A percentile compares a stretch with the other conserved stretches of the same genome.
These are phyloP conservation scores for Drosophila mettleri DNA, from an alignment of 2,888 invertebrate genomes.

Conservation along the genomic window DNA sequence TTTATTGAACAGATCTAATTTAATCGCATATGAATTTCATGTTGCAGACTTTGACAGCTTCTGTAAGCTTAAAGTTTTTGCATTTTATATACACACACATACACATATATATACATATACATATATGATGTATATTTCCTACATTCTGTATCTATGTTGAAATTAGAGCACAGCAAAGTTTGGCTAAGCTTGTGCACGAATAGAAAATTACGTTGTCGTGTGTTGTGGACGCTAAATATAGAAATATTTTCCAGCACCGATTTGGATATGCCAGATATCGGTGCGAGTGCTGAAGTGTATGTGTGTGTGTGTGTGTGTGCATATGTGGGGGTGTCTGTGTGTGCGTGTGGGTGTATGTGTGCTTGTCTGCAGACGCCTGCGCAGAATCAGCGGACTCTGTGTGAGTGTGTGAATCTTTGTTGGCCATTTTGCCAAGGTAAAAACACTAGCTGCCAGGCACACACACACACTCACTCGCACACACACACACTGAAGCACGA, in stretches of 20 bases:
- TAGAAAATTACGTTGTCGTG: slow-evolving; percentile 24
- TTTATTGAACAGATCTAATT: not conserved
- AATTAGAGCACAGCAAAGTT: slow-evolving; percentile 44
- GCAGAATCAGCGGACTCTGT: slow-evolving; percentile 17
- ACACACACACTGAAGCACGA: slow-evolving; percentile 22
- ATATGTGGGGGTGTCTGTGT: slow-evolving; percentile 11
- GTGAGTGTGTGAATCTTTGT: slow-evolving; percentile 28
- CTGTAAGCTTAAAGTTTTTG: not conserved
- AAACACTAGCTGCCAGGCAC: slow-evolving; percentile 40
- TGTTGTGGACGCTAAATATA: slow-evolving; percentile 40
- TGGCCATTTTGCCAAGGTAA: slow-evolving; percentile 68
- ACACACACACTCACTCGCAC: slow-evolving; percentile 29
- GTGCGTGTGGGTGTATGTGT: not conserved
- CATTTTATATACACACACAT: not conserved
- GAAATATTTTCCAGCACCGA: slow-evolving; percentile 56
- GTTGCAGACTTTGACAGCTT: not conserved
- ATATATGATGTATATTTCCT: not conserved
- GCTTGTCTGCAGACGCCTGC: slow-evolving; percentile 36
- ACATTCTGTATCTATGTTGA: slow-evolving; percentile 6
- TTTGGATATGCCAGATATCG: slow-evolving; percentile 42
- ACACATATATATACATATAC: not conserved
- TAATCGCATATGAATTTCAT: too few relatives aligned
- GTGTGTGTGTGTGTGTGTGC: not conserved
- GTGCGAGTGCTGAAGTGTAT: slow-evolving; percentile 14
- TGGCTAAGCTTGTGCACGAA: slow-evolving; percentile 8